These are phyloP conservation scores for Tachysurus fulvidraco DNA, from an alignment of 2,113 vertebrate genomes.

Conservation along the genomic window DNA sequence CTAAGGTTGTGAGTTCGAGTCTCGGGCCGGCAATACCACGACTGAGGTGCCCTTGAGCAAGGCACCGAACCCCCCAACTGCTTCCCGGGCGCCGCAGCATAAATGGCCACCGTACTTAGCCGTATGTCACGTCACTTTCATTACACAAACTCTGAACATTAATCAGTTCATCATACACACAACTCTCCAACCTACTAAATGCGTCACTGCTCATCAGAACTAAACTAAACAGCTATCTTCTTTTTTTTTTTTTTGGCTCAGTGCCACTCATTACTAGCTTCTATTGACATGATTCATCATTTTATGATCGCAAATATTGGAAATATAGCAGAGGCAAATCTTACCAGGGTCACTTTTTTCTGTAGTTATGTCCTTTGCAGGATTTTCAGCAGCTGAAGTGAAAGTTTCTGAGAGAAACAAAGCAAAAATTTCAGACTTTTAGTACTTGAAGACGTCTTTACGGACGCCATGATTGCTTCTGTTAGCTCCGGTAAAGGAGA, in stretches of 20 bases:
- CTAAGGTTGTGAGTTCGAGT: too few species aligned
- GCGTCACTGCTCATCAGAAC: background rate
- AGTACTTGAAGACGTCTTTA: background rate
- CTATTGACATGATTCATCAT: background rate
- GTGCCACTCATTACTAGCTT: background rate
- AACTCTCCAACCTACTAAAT: background rate
- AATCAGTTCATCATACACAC: too few species aligned
- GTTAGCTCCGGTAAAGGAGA: background rate
- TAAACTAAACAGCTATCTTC: background rate
- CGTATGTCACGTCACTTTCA: too few species aligned
- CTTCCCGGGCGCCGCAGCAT: too few species aligned
- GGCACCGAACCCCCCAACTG: too few species aligned
- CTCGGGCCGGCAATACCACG: too few species aligned
- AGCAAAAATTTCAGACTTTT: background rate
- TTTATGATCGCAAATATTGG: background rate
- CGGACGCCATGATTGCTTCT: background rate
- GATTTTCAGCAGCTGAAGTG: constrained; percentile 1
- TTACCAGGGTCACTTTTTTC: constrained; percentile 23
- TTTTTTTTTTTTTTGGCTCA: background rate
- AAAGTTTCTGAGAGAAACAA: constrained; percentile 10
- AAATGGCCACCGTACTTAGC: too few species aligned
- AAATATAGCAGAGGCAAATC: background rate
- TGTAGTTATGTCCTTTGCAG: background rate
- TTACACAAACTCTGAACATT: background rate
- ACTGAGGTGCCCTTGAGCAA: too few species aligned